phyloP scores from a whole-genome alignment of 2,113 vertebrate genomes.

The Macroglossus sobrinus region DNA sequence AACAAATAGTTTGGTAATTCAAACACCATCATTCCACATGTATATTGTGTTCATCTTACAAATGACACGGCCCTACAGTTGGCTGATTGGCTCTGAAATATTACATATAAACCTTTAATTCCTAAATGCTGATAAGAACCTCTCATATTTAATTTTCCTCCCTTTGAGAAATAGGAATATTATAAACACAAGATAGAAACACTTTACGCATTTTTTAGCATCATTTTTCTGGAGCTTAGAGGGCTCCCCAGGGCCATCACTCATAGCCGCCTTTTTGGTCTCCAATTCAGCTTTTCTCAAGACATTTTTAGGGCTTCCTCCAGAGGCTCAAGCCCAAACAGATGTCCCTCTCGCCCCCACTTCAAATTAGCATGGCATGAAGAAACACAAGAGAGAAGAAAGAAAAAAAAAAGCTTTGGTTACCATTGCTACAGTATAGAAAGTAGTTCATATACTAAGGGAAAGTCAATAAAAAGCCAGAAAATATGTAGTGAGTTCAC shows the following conservation, averaged over 20 bases:
- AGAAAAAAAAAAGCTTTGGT: neutral
- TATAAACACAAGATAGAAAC: constrained; percentile 8
- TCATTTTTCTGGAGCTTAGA: constrained; percentile 53
- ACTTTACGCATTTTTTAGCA: constrained; percentile 49
- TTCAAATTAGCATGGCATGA: constrained; percentile 58
- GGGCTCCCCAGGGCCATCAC: constrained; percentile 65
- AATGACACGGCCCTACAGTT: neutral
- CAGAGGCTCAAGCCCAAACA: constrained; percentile 73
- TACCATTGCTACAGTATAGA: constrained; percentile 57
- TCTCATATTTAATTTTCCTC: constrained; percentile 26
- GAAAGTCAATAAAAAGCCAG: constrained; percentile 40
- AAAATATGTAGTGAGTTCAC: neutral
- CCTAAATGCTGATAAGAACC: neutral
- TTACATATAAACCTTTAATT: neutral
- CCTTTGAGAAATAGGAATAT: constrained; percentile 37
- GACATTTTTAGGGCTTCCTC: constrained; percentile 76
- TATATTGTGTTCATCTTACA: neutral
- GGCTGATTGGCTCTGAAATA: constrained; percentile 11
- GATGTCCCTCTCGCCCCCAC: constrained; percentile 74
- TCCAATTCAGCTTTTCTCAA: constrained; percentile 64
- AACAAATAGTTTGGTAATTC: neutral
- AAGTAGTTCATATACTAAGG: constrained; percentile 33
- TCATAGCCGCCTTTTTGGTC: constrained; percentile 66
- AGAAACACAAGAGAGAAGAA: constrained; percentile 55
- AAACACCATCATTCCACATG: neutral